phyloP scores from a whole-genome alignment of 2,888 invertebrate genomes.

The Alloscopus bannaensis region DNA sequence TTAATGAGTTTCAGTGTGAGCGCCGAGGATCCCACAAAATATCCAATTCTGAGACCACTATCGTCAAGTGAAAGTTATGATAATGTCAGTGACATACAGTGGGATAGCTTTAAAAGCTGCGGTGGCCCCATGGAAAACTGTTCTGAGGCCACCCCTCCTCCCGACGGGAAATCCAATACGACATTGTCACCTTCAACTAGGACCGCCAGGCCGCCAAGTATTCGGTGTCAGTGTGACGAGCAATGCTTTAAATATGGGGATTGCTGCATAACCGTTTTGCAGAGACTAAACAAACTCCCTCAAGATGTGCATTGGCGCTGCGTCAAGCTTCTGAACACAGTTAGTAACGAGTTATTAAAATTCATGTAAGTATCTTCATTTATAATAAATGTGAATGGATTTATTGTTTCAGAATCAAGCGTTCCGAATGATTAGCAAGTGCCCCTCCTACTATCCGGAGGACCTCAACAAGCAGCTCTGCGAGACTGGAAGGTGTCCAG shows the following conservation, averaged over 20 bases:
- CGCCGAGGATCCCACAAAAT: slow-evolving; percentile 36
- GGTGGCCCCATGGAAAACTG: slow-evolving; percentile 35
- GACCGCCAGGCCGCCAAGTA: slow-evolving; percentile 32
- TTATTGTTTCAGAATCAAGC: slow-evolving; percentile 54
- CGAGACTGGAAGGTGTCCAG: slow-evolving; percentile 15
- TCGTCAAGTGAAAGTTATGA: slow-evolving; percentile 2
- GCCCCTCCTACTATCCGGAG: slow-evolving; percentile 39
- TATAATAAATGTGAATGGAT: neutral
- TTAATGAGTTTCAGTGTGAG: neutral
- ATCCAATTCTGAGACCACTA: slow-evolving; percentile 57
- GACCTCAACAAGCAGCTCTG: slow-evolving; percentile 33
- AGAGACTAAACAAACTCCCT: slow-evolving; percentile 16
- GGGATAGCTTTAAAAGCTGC: slow-evolving; percentile 44
- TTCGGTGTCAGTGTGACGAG: slow-evolving; percentile 68
- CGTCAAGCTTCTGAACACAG: slow-evolving; percentile 54
- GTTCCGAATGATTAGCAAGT: slow-evolving; percentile 67
- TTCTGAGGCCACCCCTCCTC: neutral
- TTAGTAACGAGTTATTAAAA: slow-evolving; percentile 8
- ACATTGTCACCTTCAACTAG: neutral
- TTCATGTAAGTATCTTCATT: neutral
- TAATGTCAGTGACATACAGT: slow-evolving; percentile 30
- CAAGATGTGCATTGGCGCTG: slow-evolving; percentile 61
- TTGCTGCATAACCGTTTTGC: slow-evolving; percentile 58
- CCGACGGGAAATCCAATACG: neutral
- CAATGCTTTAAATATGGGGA: slow-evolving; percentile 65